phyloP scores from a whole-genome alignment of 1,140 invertebrate species.

The Chymomyza costata region DNA sequence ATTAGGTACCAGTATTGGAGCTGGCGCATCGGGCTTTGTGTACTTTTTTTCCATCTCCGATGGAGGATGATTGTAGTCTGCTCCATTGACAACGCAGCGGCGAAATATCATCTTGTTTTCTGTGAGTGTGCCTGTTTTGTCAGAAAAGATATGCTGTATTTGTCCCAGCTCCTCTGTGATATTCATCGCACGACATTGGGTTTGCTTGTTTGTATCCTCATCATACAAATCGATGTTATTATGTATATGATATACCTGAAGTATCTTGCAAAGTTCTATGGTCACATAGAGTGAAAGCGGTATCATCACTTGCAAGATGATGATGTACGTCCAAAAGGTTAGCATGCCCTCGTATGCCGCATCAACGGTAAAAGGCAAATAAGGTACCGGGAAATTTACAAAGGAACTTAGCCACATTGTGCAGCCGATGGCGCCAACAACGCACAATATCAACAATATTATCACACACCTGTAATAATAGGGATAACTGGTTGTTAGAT shows the following conservation, averaged over 20 bases:
- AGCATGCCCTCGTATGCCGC: conserved; percentile 88
- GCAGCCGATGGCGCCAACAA: conserved; percentile 92
- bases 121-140: conserved; percentile 98
- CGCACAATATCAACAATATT: conserved; percentile 92
- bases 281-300: conserved; percentile 97
- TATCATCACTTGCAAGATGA: conserved; percentile 97
- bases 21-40: conserved; percentile 76
- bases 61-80: conserved; percentile 90
- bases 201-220: conserved; percentile 85
- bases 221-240: conserved; percentile 93
- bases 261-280: conserved; percentile 96
- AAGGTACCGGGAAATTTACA: conserved; percentile 69
- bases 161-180: conserved; percentile 98
- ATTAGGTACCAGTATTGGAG: conserved; percentile 80
- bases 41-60: conserved; percentile 78
- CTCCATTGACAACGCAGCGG: conserved; percentile 89
- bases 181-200: conserved; percentile 96
- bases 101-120: conserved; percentile 98
- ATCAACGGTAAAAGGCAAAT: conserved; percentile 79
- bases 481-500: not conserved
- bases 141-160: conserved; percentile 97
- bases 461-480: conserved; percentile 84
- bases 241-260: conserved; percentile 97
- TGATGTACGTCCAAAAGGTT: conserved; percentile 96
- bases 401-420: conserved; percentile 87